phyloP scores from a whole-genome alignment of 2,113 vertebrate genomes.

The Struthidea cinerea region DNA sequence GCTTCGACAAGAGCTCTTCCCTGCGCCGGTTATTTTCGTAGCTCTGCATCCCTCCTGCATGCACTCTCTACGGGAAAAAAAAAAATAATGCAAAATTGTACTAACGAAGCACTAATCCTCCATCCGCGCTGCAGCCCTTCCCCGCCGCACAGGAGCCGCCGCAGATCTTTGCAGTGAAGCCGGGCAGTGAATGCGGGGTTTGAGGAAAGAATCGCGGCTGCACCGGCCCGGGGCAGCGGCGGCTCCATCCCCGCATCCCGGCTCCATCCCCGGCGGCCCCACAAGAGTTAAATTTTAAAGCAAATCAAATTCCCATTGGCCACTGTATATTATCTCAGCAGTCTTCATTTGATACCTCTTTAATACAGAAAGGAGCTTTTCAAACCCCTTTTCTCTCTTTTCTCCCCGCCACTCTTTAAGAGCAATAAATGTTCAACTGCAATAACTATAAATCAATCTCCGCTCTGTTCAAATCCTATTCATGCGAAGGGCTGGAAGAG shows the following conservation, averaged over 20 bases:
- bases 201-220: neutral
- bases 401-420: constrained; percentile 69
- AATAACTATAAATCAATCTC: constrained; percentile 89
- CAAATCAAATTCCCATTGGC: constrained; percentile 81
- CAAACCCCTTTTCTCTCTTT: constrained; percentile 37
- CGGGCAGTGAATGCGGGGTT: neutral
- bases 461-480: constrained; percentile 80
- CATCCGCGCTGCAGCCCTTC: neutral
- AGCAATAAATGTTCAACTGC: constrained; percentile 80
- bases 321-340: constrained; percentile 80
- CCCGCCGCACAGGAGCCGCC: neutral
- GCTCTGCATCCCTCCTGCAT: neutral
- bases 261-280: neutral
- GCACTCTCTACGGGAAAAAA: fast-evolving
- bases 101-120: neutral
- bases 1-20: neutral
- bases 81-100: neutral
- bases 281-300: constrained; percentile 72
- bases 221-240: neutral
- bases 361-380: constrained; percentile 77
- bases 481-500: constrained; percentile 60
- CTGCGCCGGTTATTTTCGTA: neutral
- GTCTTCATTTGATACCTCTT: constrained; percentile 84
- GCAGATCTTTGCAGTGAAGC: fast-evolving
- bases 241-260: neutral